Evolutionary conservation across 2,797 vertebrate genomes (phyloP).

Genomic region (Arremon aurantiirostris): DNA sequence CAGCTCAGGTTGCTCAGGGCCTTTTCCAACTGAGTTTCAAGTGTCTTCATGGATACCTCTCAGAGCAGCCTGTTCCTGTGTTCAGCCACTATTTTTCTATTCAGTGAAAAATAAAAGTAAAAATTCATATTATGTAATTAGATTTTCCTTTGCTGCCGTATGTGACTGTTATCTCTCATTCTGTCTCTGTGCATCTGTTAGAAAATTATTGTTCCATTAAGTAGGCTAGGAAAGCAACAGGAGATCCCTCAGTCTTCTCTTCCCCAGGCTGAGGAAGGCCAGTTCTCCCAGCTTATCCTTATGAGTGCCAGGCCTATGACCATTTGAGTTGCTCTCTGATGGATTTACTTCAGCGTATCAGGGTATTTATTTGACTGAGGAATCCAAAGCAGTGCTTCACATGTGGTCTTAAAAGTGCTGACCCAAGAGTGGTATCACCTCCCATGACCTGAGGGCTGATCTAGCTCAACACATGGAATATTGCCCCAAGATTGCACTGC

Average conservation of each 20-base stretch:
- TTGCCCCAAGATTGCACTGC: fast-evolving
- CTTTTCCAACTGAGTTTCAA: neutral
- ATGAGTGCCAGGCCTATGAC: neutral
- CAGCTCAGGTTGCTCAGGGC: neutral
- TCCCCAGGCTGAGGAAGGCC: neutral
- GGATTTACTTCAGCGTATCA: neutral
- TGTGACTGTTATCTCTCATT: neutral
- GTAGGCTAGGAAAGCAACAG: neutral
- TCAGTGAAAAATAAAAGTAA: neutral
- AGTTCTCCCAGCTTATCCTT: neutral
- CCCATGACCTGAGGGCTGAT: neutral
- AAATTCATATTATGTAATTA: neutral
- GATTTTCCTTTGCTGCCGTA: neutral
- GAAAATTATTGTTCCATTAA: neutral
- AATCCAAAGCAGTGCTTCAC: neutral
- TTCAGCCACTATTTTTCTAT: neutral
- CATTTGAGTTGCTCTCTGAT: neutral
- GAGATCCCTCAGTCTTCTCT: neutral
- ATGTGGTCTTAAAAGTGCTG: neutral
- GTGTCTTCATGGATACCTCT: neutral
- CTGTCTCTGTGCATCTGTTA: neutral
- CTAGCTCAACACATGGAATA: neutral
- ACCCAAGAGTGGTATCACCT: neutral
- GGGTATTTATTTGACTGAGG: neutral
- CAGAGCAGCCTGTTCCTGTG: neutral